These are phyloP conservation scores for Autographa pulchrina DNA, from an alignment of 2,888 invertebrate species.

Conservation along the genomic window DNA sequence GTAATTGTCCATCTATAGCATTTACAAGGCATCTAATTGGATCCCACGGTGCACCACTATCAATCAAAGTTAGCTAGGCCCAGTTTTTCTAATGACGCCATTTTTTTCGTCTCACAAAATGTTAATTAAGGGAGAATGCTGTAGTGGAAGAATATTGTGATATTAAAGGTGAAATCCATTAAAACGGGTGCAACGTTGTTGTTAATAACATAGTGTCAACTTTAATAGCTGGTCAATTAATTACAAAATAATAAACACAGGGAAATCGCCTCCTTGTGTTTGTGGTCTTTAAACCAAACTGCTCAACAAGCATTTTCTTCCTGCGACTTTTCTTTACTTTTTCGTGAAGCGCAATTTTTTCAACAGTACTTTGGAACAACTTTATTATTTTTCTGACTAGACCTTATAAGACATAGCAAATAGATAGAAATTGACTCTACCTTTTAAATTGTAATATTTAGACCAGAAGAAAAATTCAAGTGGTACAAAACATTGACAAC, in stretches of 20 bases:
- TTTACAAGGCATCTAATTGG: slow-evolving; percentile 56
- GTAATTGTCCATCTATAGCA: slow-evolving; percentile 45
- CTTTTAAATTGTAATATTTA: too few species aligned
- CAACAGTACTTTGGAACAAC: too few species aligned
- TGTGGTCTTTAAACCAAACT: too few species aligned
- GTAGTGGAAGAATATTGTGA: not conserved
- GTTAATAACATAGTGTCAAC: not conserved
- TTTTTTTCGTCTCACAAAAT: slow-evolving; percentile 39
- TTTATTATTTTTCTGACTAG: too few species aligned
- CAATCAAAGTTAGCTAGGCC: slow-evolving; percentile 50
- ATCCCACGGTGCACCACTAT: slow-evolving; percentile 55
- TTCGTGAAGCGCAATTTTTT: too few species aligned
- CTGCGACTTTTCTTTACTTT: too few species aligned
- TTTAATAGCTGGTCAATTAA: not conserved
- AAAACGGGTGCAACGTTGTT: not conserved
- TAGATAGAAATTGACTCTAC: too few species aligned
- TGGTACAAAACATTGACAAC: too few species aligned
- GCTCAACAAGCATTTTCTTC: too few species aligned
- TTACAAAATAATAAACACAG: not conserved
- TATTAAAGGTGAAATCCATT: not conserved
- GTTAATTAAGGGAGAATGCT: slow-evolving; percentile 36
- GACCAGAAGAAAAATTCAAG: too few species aligned
- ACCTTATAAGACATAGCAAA: too few species aligned
- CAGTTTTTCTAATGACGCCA: slow-evolving; percentile 46
- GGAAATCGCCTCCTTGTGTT: not conserved